These are phyloP conservation scores for Tamandua tetradactyla DNA, from an alignment of 2,797 vertebrate genomes.

Conservation along the genomic window DNA sequence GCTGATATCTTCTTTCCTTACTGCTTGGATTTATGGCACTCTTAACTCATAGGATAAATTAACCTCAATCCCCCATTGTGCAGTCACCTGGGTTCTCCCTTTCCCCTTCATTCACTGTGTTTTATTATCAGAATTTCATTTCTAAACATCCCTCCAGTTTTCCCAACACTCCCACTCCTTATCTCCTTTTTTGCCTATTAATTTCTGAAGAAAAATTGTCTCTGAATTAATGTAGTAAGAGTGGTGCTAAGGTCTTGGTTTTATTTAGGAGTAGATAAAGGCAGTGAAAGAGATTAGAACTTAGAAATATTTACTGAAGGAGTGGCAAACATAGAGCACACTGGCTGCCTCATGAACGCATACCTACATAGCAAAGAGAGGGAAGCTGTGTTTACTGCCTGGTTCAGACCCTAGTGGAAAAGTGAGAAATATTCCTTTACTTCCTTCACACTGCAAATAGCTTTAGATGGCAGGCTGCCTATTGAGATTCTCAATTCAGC, in stretches of 20 bases:
- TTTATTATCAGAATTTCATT: not conserved
- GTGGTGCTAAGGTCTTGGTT: not conserved
- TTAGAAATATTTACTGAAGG: not conserved
- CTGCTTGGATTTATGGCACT: not conserved
- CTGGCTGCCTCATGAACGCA: not conserved
- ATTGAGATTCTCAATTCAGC: not conserved
- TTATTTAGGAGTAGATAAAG: not conserved
- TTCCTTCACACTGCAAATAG: not conserved
- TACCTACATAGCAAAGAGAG: not conserved
- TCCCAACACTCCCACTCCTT: not conserved
- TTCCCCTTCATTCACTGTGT: not conserved
- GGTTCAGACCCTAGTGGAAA: not conserved
- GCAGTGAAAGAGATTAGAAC: not conserved
- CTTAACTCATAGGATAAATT: not conserved
- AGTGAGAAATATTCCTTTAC: not conserved
- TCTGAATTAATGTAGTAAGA: not conserved
- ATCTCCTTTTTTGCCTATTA: not conserved
- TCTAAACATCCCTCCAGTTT: not conserved
- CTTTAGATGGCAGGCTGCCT: not conserved
- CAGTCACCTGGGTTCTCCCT: not conserved
- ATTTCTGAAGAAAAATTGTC: not conserved
- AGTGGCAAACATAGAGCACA: not conserved
- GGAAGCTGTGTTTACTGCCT: not conserved
- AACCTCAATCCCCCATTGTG: not conserved
- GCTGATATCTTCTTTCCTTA: not conserved